Percentiles rank a stretch among this genome's conserved stretches.
These are phyloP conservation scores for Scolopax mira DNA, from an alignment of 2,113 vertebrate species.

Conservation along the genomic window DNA sequence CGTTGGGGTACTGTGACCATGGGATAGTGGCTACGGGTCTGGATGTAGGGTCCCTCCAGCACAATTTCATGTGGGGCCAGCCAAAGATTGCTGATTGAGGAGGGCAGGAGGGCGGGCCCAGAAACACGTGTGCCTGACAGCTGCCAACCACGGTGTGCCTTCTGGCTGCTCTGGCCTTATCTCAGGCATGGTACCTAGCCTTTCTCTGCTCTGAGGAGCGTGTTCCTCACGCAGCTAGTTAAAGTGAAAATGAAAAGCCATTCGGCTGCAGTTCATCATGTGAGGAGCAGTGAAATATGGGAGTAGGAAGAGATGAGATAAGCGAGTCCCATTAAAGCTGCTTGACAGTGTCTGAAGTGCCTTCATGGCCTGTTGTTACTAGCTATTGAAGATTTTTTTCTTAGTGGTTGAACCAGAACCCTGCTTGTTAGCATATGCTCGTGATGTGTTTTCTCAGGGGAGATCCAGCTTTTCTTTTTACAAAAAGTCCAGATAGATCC, in stretches of 20 bases:
- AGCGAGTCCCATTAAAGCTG: neutral
- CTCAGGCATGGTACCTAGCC: neutral
- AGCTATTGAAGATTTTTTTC: neutral
- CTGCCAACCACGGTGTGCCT: neutral
- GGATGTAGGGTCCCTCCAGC: neutral
- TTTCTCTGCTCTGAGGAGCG: fast-evolving
- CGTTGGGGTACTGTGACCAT: neutral
- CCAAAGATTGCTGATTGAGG: fast-evolving
- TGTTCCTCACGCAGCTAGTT: no score
- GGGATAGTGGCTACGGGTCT: neutral
- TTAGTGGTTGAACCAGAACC: neutral
- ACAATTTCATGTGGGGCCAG: neutral
- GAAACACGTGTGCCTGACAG: neutral
- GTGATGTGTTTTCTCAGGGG: neutral
- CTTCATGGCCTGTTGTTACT: neutral
- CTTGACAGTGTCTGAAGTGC: fast-evolving
- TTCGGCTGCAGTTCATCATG: fast-evolving
- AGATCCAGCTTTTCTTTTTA: neutral
- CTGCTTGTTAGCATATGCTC: neutral
- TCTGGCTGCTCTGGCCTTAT: neutral
- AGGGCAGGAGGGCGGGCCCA: neutral
- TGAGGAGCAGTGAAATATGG: neutral
- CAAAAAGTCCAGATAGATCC: neutral
- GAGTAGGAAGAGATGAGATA: neutral
- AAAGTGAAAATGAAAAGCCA: neutral